Evolutionary conservation across 2,797 vertebrate genomes (phyloP), one percentile per base, ranked within the genome.

Genomic region (Mormyrops attenuatus): DNA sequence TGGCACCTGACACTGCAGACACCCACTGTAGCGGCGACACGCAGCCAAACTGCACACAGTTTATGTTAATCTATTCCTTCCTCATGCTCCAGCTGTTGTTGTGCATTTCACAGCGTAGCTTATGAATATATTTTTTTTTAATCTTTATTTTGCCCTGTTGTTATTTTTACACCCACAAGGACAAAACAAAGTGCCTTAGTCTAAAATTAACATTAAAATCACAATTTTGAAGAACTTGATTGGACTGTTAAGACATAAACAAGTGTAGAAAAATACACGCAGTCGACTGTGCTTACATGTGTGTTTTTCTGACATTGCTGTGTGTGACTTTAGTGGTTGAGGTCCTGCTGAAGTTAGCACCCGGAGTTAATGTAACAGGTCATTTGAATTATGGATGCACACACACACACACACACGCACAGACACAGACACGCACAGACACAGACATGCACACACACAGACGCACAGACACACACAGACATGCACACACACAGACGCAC

Each of bases 31-130:
- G 47, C 8, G 3, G 22, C 38, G 47, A 85, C 8, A 52, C n/a
- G 9, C 82, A 85, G 82, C 47, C 3, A 52, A 30, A 85, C 44
- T 30, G 9, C 9, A 22, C 17, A 85, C 47, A 85, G 7, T 52
- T 85, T 85, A 52, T 52, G 47, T 85, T 50, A 85, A 85, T 85
- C 82, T 85, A 49, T 52, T 22, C n/a, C 47, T 26, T 52, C 41
- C 82, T 13, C 82, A 22, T 85, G 47, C 47, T 85, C 47, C 82
- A 52, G 82, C 82, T 85, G 82, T 52, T 85, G 82, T 85, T 52
- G 8, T 52, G 44, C 20, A 49, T 85, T 85, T 52, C 82, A 30
- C 11, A 30, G 41, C 44, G 17, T 11, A 30, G 20, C 22, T 52
- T 85, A 52, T 85, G 44, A 22, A 49, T 85, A 47, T 22, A 57